Conservation (phyloP, 2,797 vertebrate genomes). For the Parauchenoglanis punctatus region DNA sequence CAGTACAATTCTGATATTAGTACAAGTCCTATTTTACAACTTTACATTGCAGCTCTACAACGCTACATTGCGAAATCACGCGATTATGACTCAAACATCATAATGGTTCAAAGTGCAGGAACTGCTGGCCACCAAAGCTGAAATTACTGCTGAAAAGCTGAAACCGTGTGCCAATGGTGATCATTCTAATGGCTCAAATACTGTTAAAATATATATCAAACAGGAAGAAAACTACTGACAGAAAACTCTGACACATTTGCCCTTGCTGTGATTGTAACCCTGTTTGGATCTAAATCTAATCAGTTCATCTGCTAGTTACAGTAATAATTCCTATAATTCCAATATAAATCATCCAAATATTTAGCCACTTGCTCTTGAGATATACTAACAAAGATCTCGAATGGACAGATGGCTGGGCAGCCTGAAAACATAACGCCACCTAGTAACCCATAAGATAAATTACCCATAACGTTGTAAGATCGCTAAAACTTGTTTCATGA, state of each 20-base stretch:
- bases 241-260: not conserved
- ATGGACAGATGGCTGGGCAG: not conserved
- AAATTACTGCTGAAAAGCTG: no score
- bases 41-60: not conserved
- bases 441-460: not conserved
- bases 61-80: not conserved
- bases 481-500: not conserved
- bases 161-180: not conserved
- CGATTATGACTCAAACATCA: not conserved
- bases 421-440: no score
- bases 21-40: not conserved
- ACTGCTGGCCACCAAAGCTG: not conserved
- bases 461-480: not conserved
- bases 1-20: not conserved
- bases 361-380: not conserved
- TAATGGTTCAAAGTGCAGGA: not conserved
- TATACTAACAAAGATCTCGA: not conserved
- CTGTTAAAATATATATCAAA: not conserved
- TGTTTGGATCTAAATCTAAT: not conserved
- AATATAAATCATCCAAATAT: not conserved
- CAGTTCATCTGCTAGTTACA: not conserved
- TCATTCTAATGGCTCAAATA: no score
- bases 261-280: not conserved
- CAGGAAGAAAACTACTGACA: not conserved
- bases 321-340: no score